A percentile compares a stretch with the other conserved stretches of the same genome.
Evolutionary conservation across 2,888 invertebrate species (phyloP).

Genomic region (Cordylochernes scorpioides): DNA sequence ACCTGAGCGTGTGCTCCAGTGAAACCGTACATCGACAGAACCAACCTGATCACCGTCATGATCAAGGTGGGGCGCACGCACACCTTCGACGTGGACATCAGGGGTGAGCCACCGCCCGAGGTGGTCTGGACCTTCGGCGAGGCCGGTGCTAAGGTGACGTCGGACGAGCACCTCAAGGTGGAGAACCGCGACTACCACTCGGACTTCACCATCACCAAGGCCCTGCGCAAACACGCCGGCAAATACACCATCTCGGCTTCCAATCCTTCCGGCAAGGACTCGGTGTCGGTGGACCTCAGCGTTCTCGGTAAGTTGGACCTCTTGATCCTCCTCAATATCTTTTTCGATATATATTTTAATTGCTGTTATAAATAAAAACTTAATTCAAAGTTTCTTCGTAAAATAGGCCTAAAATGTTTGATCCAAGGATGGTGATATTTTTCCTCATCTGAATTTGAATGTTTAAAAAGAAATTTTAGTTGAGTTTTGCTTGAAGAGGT

Average conservation of each 20-base stretch:
- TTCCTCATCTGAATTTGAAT: too few species aligned
- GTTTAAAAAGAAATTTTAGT: too few species aligned
- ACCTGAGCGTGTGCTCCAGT: conserved; percentile 23
- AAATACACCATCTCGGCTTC: conserved; percentile 58
- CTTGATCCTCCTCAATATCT: too few species aligned
- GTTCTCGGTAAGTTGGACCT: conserved; percentile 37
- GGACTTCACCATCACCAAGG: conserved; percentile 48
- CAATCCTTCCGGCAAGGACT: conserved; percentile 56
- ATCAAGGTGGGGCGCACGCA: conserved; percentile 81
- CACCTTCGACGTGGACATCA: conserved; percentile 76
- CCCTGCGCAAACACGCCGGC: conserved; percentile 56
- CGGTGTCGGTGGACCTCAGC: conserved; percentile 55
- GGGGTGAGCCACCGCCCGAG: conserved; percentile 75
- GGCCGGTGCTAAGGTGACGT: conserved; percentile 34
- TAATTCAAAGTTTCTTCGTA: too few species aligned
- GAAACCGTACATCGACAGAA: conserved; percentile 61
- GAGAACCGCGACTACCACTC: conserved; percentile 68
- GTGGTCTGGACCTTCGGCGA: conserved; percentile 69
- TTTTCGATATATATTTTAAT: too few species aligned
- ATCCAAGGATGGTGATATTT: too few species aligned
- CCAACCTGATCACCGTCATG: conserved; percentile 58
- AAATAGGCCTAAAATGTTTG: too few species aligned
- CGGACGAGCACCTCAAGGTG: conserved; percentile 54
- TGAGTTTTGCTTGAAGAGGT: too few species aligned
- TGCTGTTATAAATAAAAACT: too few species aligned